Evolutionary conservation across 2,113 vertebrate species (phyloP), one percentile per base, ranked within the genome.

Genomic region (Okapia johnstoni): DNA sequence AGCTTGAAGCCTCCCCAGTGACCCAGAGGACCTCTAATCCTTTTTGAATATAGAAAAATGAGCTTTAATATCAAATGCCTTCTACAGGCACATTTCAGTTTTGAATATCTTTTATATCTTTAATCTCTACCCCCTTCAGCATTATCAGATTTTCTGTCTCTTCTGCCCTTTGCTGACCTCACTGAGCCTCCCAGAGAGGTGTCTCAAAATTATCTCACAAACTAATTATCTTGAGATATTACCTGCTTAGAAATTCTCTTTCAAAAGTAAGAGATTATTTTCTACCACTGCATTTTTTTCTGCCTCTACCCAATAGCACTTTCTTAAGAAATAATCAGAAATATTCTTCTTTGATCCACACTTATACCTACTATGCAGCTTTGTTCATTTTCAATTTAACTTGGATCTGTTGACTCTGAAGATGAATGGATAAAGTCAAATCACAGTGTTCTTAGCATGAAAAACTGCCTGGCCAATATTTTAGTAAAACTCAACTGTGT

Each of bases 151-250:
- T 73, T 95, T 28, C 90, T 73, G 19, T 88, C 33, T 88, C n/a
- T 15, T 93, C 60, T 97, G 88, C 48, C 57, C 52, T 91, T 94
- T 73, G 46, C 25, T 57, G 52, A 90, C 73, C 46, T 96, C 43
- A 23, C 9, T 6, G 15, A 88, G 60, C 40, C 48, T 88, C n/a
- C 43, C 66, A 66, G 46, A 85, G 43, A 94, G 12, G 33, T 88
- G 46, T 85, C 66, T 94, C 76, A 90, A 83, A 97, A 95, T 90
- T 63, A 96, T 66, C 91, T 94, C 36, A 30, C 89, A 85, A 95
- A 93, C 26, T 97, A 87, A 95, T 84, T 97, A 96, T 80, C 85
- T 95, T 70, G 57, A 97, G 94, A 95, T 91, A 90, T 70, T 85
- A 88, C 40, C 55, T 92, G 23, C 23, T 43, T 93, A 81, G 85